Evolutionary conservation across 1,140 invertebrate genomes (phyloP), one percentile per base, ranked within the genome.

Genomic region (Nilaparvata lugens): DNA sequence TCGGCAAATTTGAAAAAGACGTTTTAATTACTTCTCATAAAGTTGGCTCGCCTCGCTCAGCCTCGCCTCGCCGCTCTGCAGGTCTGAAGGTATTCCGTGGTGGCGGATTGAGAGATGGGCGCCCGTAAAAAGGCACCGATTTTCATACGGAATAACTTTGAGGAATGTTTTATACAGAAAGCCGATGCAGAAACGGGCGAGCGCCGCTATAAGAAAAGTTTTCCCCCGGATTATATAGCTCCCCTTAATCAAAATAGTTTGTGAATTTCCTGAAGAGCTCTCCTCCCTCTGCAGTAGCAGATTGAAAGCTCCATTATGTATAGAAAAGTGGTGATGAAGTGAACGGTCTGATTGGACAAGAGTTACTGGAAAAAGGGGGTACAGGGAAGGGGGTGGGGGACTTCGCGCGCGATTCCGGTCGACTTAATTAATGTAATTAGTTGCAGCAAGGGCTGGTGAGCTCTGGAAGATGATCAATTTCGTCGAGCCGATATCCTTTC

Each of bases 1-100:
- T 18, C 5, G 21, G 45, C 16, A 48, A 48, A 48, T 48, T 48
- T 48, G 45, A 48, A 48, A 48, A 48, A 48, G 45, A 48, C 45
- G 45, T 48, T 48, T 48, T 48, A 48, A 48, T 48, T 48, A 48
- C 45, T 48, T 48, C 45, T 48, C 45, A 48, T 48, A 48, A 48
- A 48, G 45, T 48, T 48, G 2, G 16, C 45, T 48, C 21, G 16
- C 16, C 21, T 23, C 45, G 16, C 45, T 48, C 21, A 18, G 45
- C 18, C 45, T 19, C 45, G 42, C n/a, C 42, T 16, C 14, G n/a
- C 11, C 42, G 19, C 19, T 11, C 13, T 45, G n/a, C 42, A n/a
- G n/a, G n/a, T 11, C 11, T 19, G 14, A 48, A 48, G 45, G 45
- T 48, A 48, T 48, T 48, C 21, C 31, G 31, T 7, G 25, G 25